Conservation (phyloP, 2,113 vertebrate genomes). For the Tyrannus savana region DNA sequence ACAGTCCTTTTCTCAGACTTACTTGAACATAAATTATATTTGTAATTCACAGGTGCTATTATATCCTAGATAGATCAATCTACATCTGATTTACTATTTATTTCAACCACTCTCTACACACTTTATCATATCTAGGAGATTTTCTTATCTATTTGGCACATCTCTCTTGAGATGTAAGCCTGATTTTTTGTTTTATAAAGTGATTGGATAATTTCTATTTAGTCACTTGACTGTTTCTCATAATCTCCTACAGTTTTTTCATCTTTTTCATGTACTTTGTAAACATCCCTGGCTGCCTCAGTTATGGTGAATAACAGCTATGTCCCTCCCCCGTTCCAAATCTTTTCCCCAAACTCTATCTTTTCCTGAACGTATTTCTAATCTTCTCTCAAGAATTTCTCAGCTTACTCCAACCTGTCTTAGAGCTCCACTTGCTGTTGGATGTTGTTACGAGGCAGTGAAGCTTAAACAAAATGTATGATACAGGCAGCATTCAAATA, state of each 20-base stretch:
- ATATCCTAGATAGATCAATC: background rate
- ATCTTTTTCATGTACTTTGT: background rate
- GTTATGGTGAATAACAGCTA: background rate
- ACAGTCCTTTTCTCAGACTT: background rate
- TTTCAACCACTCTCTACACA: background rate
- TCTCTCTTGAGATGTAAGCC: rapidly evolving
- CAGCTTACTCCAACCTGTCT: conserved; percentile 32
- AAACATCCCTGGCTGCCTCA: background rate
- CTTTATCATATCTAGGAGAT: background rate
- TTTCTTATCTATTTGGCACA: background rate
- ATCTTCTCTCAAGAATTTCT: background rate
- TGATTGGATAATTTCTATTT: background rate
- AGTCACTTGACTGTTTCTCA: background rate
- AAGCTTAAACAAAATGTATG: background rate
- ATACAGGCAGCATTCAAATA: background rate
- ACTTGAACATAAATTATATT: background rate
- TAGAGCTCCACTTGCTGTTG: conserved; percentile 69
- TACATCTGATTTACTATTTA: background rate
- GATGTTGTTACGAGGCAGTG: background rate
- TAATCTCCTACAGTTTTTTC: background rate
- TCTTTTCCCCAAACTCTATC: background rate
- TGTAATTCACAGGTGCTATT: background rate
- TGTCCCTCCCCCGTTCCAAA: background rate
- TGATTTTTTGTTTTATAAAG: background rate
- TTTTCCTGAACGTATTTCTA: background rate